Percentiles rank a stretch among this genome's conserved stretches.
Evolutionary conservation across 2,113 vertebrate genomes (phyloP).

Genomic region (Nycticorax nycticorax): DNA sequence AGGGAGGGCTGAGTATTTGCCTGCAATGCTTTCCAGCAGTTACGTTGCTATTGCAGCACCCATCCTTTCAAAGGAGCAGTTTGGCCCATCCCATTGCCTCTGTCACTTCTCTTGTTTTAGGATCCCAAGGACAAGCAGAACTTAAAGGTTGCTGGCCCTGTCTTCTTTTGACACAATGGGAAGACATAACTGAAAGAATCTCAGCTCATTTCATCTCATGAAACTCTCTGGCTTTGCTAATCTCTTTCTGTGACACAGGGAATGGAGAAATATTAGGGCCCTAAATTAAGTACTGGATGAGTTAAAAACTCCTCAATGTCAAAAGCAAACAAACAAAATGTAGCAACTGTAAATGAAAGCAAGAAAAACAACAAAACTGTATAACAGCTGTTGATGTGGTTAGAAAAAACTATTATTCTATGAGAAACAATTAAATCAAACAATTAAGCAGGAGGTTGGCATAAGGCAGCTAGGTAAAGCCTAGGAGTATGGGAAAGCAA

Average conservation of each 20-base stretch:
- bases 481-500: slow-evolving; percentile 60
- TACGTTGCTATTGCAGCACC: not conserved
- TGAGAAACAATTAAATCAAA: slow-evolving; percentile 45
- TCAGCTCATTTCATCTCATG: not conserved
- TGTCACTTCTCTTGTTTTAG: not conserved
- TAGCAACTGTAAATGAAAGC: not conserved
- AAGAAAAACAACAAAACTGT: not conserved
- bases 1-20: not conserved
- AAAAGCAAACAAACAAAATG: slow-evolving; percentile 42
- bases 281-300: not conserved
- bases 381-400: slow-evolving; percentile 17
- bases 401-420: slow-evolving; percentile 26
- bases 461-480: slow-evolving; percentile 18
- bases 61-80: not conserved
- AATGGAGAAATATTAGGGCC: not conserved
- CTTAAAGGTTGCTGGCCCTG: not conserved
- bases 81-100: not conserved
- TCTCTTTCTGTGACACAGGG: not conserved
- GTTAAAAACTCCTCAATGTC: not conserved
- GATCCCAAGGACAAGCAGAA: not conserved
- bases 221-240: not conserved
- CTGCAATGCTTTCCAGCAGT: not conserved
- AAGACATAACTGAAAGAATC: not conserved
- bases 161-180: not conserved
- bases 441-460: slow-evolving; percentile 41